Base-by-base conservation (phyloP, 2,113 vertebrate species). In the Bos indicus region DNA sequence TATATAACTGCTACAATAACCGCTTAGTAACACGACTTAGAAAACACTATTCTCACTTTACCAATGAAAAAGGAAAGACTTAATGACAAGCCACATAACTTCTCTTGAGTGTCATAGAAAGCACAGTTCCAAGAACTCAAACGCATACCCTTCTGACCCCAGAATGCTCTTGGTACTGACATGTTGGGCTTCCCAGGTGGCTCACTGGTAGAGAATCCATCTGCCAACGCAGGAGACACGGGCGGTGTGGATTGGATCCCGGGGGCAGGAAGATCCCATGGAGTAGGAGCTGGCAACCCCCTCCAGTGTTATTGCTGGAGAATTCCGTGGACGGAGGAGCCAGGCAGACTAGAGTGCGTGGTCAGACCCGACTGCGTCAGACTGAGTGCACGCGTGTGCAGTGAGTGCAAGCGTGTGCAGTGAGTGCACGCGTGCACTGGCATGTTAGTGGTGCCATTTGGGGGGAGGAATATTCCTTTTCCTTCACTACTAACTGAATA, bases 91-190 rank as follows among this genome's bases (percentile, higher is more conserved):
- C 26, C 77, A 85, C 56, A 33, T 40, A 57, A 80, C 36, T 86
- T 92, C 25, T 78, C 15, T 25, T 88, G 84, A 95, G 62, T 62
- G 83, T 56, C 54, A 64, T 26, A 95, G 77, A 85, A 88, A 62
- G 5, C 25, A 88, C 71, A 60, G 21, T 30, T 17, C 89, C 83
- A 64, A 92, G 54, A 77, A 84, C 62, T 95, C 46, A 51, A 86
- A 21, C 16, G 54, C n/a, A 51, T 48, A 25, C 33, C 9, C 23
- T 92, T 54, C 56, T 77, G 62, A 78, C 57, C n/a, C 21, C 46
- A 52, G 71, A 90, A 92, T 21, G 21, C 80, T 51, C 40, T 12
- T 64, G 84, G 54, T 30, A 51, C 84, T 84, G 56, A 54, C 19
- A 23, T 3, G 36, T 13, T 25, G 36, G 67, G 36, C 10, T 40